Percentiles rank a stretch among this genome's conserved stretches.
phyloP scores from a whole-genome alignment of 2,888 invertebrate species.

The Nebria salina region DNA sequence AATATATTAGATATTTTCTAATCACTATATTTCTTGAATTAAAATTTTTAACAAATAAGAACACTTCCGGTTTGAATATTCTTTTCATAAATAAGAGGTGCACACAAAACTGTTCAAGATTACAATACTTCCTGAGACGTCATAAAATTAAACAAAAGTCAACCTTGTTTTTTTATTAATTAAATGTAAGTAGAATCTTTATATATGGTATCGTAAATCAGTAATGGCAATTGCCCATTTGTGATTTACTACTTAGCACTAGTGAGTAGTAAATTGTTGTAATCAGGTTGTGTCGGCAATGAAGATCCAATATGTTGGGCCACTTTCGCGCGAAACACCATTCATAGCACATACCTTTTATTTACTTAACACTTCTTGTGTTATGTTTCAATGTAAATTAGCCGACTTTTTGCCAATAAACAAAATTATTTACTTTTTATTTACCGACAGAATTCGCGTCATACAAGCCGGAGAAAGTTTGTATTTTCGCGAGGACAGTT shows the following conservation, averaged over 20 bases:
- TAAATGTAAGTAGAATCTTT: neutral
- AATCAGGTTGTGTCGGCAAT: neutral
- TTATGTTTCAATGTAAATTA: neutral
- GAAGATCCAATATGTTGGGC: neutral
- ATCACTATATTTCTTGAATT: too few relatives aligned
- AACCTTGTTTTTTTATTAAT: neutral
- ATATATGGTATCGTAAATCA: neutral
- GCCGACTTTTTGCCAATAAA: neutral
- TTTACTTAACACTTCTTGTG: neutral
- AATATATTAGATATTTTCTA: too few relatives aligned
- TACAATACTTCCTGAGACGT: too few relatives aligned
- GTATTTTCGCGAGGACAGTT: neutral
- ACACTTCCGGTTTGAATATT: too few relatives aligned
- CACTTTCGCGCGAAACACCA: neutral
- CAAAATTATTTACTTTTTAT: neutral
- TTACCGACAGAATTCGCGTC: neutral
- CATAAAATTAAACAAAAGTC: too few relatives aligned
- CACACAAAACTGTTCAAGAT: too few relatives aligned
- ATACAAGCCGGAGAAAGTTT: neutral
- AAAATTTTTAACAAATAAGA: too few relatives aligned
- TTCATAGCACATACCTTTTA: neutral
- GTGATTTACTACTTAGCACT: neutral
- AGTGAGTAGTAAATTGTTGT: neutral
- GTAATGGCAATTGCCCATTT: neutral
- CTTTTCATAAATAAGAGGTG: too few relatives aligned